A percentile compares a stretch with the other conserved stretches of the same genome.
phyloP scores from a whole-genome alignment of 2,888 invertebrate species.

The Esperia sulphurella region DNA sequence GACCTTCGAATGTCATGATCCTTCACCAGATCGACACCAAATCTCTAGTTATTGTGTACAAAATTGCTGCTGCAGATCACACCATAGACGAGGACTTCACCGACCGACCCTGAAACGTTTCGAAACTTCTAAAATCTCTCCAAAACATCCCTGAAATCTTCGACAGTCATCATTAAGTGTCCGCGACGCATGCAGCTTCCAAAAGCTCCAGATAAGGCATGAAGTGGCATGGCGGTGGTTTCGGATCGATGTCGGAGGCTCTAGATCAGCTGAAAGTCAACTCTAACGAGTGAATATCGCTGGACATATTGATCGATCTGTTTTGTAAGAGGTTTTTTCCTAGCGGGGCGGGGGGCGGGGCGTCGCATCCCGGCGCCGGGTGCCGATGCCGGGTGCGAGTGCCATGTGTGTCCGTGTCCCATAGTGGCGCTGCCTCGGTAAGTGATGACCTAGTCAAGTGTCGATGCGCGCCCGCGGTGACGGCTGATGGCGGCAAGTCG shows the following conservation, averaged over 20 bases:
- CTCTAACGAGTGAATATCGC: constrained; percentile 42
- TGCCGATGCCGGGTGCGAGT: background rate
- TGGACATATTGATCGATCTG: constrained; percentile 68
- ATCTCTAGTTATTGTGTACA: background rate
- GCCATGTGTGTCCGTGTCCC: constrained; percentile 8
- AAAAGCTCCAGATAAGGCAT: no score
- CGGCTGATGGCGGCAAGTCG: background rate
- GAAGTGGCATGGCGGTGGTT: background rate
- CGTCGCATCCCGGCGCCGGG: constrained; percentile 11
- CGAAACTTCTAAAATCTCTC: background rate
- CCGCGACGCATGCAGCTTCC: no score
- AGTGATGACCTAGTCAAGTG: no score
- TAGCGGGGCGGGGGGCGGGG: constrained; percentile 43
- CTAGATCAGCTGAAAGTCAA: constrained; percentile 34
- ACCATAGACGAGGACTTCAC: background rate
- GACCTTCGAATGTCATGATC: background rate
- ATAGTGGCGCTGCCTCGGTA: background rate
- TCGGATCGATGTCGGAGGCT: constrained; percentile 11
- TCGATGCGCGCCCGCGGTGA: background rate
- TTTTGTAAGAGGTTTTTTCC: constrained; percentile 64
- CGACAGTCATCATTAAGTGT: background rate
- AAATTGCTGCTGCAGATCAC: background rate
- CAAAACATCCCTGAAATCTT: background rate
- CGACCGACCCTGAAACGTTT: background rate
- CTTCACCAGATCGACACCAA: background rate